Evolutionary conservation across 2,797 vertebrate genomes (phyloP).

Genomic region (Tragelaphus oryx): DNA sequence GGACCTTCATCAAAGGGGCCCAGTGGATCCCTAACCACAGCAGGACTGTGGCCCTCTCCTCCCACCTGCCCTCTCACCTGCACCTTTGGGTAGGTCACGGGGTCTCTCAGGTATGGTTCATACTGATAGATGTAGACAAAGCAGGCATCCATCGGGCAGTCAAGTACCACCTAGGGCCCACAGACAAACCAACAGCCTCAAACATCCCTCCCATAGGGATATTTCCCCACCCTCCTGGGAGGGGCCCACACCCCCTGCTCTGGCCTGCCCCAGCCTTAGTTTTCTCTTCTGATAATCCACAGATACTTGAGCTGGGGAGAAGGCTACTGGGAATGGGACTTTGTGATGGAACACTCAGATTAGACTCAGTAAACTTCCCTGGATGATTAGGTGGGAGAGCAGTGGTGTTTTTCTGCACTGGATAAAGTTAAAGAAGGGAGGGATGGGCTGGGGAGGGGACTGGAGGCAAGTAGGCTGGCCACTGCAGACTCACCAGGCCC

Average conservation of each 20-base stretch:
- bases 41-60: not conserved
- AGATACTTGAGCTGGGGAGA: not conserved
- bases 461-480: not conserved
- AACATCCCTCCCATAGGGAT: not conserved
- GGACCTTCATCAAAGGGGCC: not conserved
- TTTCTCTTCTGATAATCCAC: not conserved
- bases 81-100: slow-evolving; percentile 90
- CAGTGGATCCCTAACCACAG: not conserved
- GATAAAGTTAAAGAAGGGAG: not conserved
- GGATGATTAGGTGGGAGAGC: not conserved
- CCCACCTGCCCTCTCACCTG: slow-evolving; percentile 82
- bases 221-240: not conserved
- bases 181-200: not conserved
- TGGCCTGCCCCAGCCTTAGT: not conserved
- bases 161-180: slow-evolving; percentile 86
- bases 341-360: not conserved
- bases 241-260: accelerated
- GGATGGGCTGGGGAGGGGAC: not conserved
- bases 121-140: slow-evolving; percentile 87
- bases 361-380: not conserved
- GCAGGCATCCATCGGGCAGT: slow-evolving; percentile 88
- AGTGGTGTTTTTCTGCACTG: not conserved
- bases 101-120: slow-evolving; percentile 92
- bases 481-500: slow-evolving; percentile 86
- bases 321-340: not conserved